phyloP scores from a whole-genome alignment of 2,888 invertebrate species.

The Sturmia bella region DNA sequence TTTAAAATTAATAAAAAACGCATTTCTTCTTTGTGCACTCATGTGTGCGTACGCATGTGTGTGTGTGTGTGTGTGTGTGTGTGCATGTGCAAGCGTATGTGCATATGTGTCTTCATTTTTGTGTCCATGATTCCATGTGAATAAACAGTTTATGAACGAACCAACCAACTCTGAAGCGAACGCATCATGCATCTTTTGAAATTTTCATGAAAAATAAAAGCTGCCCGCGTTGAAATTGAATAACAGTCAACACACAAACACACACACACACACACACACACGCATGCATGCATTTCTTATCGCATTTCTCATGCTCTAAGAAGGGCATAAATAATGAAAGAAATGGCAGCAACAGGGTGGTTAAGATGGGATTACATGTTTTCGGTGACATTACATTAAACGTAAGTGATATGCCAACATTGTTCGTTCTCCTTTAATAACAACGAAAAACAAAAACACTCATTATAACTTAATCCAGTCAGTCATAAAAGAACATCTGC shows the following conservation, averaged over 20 bases:
- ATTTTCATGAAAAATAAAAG: constrained; percentile 3
- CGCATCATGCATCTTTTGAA: constrained; percentile 5
- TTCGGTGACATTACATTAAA: constrained; percentile 66
- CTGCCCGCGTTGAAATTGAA: constrained; percentile 42
- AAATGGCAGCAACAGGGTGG: constrained; percentile 48
- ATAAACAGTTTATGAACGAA: too few relatives aligned
- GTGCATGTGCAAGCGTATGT: too few relatives aligned
- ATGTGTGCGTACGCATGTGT: too few relatives aligned
- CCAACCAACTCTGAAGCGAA: too few relatives aligned
- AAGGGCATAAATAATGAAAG: constrained; percentile 2
- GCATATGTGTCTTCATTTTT: too few relatives aligned
- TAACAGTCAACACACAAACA: background rate
- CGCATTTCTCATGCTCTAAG: constrained; percentile 39
- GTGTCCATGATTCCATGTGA: too few relatives aligned
- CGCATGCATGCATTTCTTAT: background rate
- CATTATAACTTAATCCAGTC: constrained; percentile 56
- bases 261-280: background rate
- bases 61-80: too few relatives aligned
- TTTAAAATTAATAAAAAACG: too few relatives aligned
- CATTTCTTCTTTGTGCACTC: too few relatives aligned
- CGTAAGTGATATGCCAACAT: constrained; percentile 66
- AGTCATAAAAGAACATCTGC: constrained; percentile 72
- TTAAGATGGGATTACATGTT: constrained; percentile 54
- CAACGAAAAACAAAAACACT: constrained; percentile 49
- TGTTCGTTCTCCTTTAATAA: constrained; percentile 44